These are phyloP conservation scores for Cossypha polioptera DNA, from an alignment of 2,797 vertebrate species.

Conservation along the genomic window DNA sequence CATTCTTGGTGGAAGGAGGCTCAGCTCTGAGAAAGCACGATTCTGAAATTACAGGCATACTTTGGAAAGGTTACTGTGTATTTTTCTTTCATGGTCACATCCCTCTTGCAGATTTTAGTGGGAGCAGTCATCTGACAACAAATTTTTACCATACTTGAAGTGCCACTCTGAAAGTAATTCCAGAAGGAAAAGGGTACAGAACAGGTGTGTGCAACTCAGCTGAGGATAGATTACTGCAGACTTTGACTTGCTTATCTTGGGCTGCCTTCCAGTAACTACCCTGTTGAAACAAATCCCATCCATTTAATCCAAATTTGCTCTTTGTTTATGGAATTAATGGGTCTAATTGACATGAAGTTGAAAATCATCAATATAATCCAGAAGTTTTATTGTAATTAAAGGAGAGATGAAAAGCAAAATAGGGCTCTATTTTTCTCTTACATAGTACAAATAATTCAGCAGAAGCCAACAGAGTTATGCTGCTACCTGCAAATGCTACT, in stretches of 20 bases:
- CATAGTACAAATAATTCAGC: neutral
- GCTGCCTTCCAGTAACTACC: neutral
- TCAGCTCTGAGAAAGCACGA: neutral
- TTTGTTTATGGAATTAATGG: neutral
- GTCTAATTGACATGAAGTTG: neutral
- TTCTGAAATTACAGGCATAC: neutral
- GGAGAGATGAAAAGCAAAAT: neutral
- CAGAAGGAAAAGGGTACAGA: neutral
- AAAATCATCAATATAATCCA: neutral
- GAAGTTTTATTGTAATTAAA: neutral
- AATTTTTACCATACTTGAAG: conserved; percentile 22
- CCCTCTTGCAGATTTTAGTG: neutral
- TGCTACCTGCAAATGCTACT: neutral
- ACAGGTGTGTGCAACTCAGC: neutral
- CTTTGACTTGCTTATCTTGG: neutral
- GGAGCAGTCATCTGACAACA: neutral
- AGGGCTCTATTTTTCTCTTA: neutral
- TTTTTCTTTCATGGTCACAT: conserved; percentile 20
- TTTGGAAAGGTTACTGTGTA: neutral
- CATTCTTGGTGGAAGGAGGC: neutral
- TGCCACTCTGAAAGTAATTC: neutral
- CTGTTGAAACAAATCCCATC: neutral
- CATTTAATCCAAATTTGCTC: neutral
- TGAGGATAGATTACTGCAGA: neutral
- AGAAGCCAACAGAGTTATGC: neutral